Conservation (phyloP, 2,888 invertebrate species). For the Sesia apiformis region DNA sequence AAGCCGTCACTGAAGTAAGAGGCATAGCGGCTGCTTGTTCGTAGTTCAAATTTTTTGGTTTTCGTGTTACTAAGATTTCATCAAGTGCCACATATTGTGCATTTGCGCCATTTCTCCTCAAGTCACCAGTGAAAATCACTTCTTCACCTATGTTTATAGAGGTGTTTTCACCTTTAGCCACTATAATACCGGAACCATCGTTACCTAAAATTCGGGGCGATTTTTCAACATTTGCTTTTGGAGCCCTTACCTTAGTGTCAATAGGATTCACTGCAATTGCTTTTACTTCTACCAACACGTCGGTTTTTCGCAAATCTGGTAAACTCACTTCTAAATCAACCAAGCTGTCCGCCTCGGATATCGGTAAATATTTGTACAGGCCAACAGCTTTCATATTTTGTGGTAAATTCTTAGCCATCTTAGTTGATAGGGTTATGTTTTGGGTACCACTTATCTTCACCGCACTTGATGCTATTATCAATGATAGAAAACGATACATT, state of each 20-base stretch:
- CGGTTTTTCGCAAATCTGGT: constrained; percentile 33
- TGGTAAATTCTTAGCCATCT: constrained; percentile 29
- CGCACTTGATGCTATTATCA: not conserved
- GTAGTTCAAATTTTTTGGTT: constrained; percentile 49
- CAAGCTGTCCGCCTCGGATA: constrained; percentile 42
- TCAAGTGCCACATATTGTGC: constrained; percentile 51
- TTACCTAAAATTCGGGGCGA: constrained; percentile 49
- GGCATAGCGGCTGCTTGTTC: constrained; percentile 64
- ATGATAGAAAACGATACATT: too few relatives aligned
- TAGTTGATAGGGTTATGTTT: not conserved
- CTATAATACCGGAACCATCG: constrained; percentile 56
- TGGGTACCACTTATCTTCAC: not conserved
- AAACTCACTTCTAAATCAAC: constrained; percentile 48
- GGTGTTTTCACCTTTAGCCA: constrained; percentile 36
- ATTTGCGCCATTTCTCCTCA: constrained; percentile 46
- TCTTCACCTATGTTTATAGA: constrained; percentile 43
- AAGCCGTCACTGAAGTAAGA: constrained; percentile 47
- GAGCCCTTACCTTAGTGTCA: constrained; percentile 51
- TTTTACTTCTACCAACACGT: constrained; percentile 54
- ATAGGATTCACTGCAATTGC: constrained; percentile 58
- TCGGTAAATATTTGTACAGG: constrained; percentile 55
- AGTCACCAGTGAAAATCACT: constrained; percentile 52
- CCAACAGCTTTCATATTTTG: constrained; percentile 59
- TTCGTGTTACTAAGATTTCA: constrained; percentile 40
- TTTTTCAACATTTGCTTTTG: constrained; percentile 39